phyloP scores from a whole-genome alignment of 1,140 invertebrate genomes.

The Helicoverpa armigera region DNA sequence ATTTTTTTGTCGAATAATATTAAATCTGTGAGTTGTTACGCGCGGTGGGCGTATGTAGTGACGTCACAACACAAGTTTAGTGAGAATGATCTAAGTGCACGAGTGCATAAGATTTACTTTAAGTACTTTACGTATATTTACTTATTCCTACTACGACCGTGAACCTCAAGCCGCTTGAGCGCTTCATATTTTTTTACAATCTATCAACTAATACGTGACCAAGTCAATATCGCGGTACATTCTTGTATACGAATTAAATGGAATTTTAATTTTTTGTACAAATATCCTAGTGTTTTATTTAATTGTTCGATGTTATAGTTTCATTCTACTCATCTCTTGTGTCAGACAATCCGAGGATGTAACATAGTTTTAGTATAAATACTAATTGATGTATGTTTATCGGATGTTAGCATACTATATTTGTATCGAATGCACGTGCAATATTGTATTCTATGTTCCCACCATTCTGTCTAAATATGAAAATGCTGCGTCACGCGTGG shows the following conservation, averaged over 20 bases:
- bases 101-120: constrained; percentile 41
- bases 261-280: constrained; percentile 60
- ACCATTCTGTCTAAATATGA: constrained; percentile 36
- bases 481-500: not conserved
- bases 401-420: constrained; percentile 52
- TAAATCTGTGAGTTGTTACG: too few species aligned
- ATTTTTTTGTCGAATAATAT: too few species aligned
- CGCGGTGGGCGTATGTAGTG: constrained; percentile 9
- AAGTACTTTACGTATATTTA: constrained; percentile 40
- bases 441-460: constrained; percentile 45
- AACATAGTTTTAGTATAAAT: constrained; percentile 45
- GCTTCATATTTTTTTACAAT: constrained; percentile 33
- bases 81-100: constrained; percentile 48
- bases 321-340: not conserved
- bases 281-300: constrained; percentile 51
- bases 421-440: constrained; percentile 43
- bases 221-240: constrained; percentile 36
- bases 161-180: constrained; percentile 33
- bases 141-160: constrained; percentile 27
- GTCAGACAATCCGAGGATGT: constrained; percentile 43
- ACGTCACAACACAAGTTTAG: constrained; percentile 44
- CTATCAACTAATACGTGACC: constrained; percentile 23
- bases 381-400: constrained; percentile 52
- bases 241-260: constrained; percentile 57
- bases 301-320: constrained; percentile 44